These are phyloP conservation scores for Kuschelorhynchus macadamiae DNA, from an alignment of 2,888 invertebrate genomes.

Conservation along the genomic window DNA sequence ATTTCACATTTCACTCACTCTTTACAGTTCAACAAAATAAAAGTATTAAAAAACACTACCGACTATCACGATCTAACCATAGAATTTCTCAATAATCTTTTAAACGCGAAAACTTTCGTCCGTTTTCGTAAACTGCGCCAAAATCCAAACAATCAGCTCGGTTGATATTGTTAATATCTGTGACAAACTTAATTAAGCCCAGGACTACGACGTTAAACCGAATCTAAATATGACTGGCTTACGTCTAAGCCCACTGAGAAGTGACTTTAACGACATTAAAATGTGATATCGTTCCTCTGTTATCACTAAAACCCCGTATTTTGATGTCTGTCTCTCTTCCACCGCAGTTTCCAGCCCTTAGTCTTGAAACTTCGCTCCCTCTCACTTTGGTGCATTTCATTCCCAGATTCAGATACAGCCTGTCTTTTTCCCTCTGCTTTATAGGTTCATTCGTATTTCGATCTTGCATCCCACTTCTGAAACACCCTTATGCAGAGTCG, in stretches of 20 bases:
- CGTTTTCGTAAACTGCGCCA: slow-evolving; percentile 26
- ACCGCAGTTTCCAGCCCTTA: slow-evolving; percentile 30
- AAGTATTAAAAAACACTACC: neutral
- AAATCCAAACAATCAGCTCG: slow-evolving; percentile 65
- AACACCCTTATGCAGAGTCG: slow-evolving; percentile 37
- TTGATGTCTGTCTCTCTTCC: slow-evolving; percentile 36
- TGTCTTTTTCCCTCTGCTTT: slow-evolving; percentile 8
- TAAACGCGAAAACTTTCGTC: slow-evolving; percentile 32
- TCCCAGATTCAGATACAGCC: neutral
- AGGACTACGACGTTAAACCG: slow-evolving; percentile 67
- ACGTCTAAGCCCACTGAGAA: slow-evolving; percentile 70
- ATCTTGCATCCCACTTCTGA: slow-evolving; percentile 31
- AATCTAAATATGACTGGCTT: slow-evolving; percentile 70
- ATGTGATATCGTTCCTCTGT: slow-evolving; percentile 70
- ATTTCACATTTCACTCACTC: too few relatives aligned
- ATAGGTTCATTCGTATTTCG: neutral
- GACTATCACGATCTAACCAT: slow-evolving; percentile 5
- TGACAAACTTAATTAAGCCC: slow-evolving; percentile 70
- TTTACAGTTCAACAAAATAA: too few relatives aligned
- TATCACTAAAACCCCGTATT: slow-evolving; percentile 62
- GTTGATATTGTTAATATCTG: slow-evolving; percentile 70
- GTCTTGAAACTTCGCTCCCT: slow-evolving; percentile 6
- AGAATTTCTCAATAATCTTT: slow-evolving; percentile 1
- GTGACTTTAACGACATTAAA: slow-evolving; percentile 71
- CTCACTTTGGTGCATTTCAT: slow-evolving; percentile 15